Conservation (phyloP, 2,113 vertebrate species). For the Callionymus lyra region DNA sequence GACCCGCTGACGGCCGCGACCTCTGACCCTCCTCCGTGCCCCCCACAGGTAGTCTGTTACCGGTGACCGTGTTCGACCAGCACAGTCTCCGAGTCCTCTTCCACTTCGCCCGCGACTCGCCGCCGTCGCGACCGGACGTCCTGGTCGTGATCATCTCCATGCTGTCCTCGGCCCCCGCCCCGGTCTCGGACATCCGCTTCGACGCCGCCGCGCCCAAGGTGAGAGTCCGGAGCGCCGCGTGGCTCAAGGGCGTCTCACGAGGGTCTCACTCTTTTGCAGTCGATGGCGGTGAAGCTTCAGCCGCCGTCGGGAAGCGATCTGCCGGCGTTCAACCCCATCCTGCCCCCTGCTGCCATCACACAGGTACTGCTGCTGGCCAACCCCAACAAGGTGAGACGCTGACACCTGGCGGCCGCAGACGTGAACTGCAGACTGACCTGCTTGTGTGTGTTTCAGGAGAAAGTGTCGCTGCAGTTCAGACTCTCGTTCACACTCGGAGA, state of each 20-base stretch:
- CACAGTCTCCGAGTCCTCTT: conserved; percentile 91
- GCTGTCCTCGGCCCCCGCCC: conserved; percentile 85
- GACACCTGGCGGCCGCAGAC: no score
- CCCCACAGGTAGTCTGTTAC: conserved; percentile 81
- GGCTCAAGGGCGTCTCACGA: not conserved
- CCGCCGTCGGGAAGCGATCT: conserved; percentile 86
- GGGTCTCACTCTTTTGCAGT: conserved; percentile 53
- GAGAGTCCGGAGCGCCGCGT: conserved; percentile 6
- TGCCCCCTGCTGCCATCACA: conserved; percentile 90
- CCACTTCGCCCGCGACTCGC: conserved; percentile 84
- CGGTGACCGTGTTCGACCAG: conserved; percentile 89
- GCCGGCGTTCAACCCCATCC: conserved; percentile 87
- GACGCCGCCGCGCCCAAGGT: conserved; percentile 89
- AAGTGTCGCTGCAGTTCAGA: conserved; percentile 89
- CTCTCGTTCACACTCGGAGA: conserved; percentile 86
- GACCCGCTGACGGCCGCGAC: not conserved
- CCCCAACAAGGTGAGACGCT: conserved; percentile 78
- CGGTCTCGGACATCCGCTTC: conserved; percentile 84
- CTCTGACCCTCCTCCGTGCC: not conserved
- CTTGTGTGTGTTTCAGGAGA: conserved; percentile 72
- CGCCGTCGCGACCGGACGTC: conserved; percentile 77
- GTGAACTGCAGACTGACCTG: not conserved
- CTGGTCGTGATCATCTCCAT: conserved; percentile 96
- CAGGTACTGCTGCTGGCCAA: conserved; percentile 94
- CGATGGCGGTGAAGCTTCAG: conserved; percentile 93